These are phyloP conservation scores for Aldabrachelys gigantea DNA, from an alignment of 2,113 vertebrate genomes.

Conservation along the genomic window DNA sequence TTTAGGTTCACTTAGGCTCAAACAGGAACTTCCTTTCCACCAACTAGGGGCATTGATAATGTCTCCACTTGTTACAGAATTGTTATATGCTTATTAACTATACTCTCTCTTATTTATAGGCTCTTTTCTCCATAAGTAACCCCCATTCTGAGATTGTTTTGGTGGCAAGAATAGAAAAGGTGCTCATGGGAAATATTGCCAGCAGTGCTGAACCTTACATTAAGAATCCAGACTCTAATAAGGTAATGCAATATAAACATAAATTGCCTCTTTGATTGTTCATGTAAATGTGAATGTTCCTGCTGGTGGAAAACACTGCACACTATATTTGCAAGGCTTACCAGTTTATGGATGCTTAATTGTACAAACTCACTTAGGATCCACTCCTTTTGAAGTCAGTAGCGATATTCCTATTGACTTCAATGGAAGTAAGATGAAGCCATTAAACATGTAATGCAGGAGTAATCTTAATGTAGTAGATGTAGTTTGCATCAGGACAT, in stretches of 20 bases:
- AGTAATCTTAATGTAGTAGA: too few relatives aligned
- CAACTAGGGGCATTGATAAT: neutral
- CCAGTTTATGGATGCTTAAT: neutral
- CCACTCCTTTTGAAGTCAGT: neutral
- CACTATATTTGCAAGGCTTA: neutral
- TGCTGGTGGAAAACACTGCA: neutral
- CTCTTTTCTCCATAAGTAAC: slow-evolving; percentile 94
- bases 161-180: slow-evolving; percentile 95
- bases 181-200: slow-evolving; percentile 94
- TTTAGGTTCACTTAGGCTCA: neutral
- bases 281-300: neutral
- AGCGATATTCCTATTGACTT: neutral
- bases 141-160: slow-evolving; percentile 94
- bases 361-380: neutral
- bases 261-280: neutral
- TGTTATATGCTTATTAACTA: neutral
- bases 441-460: neutral
- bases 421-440: neutral
- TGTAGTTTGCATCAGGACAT: neutral
- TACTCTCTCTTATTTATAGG: slow-evolving; percentile 78
- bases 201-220: slow-evolving; percentile 94
- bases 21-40: neutral
- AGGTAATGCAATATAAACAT: slow-evolving; percentile 80
- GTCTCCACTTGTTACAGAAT: neutral
- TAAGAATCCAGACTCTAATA: slow-evolving; percentile 95